Conservation (phyloP, 64 coral and sea anemone genomes). For the Trachythela sp. region DNA sequence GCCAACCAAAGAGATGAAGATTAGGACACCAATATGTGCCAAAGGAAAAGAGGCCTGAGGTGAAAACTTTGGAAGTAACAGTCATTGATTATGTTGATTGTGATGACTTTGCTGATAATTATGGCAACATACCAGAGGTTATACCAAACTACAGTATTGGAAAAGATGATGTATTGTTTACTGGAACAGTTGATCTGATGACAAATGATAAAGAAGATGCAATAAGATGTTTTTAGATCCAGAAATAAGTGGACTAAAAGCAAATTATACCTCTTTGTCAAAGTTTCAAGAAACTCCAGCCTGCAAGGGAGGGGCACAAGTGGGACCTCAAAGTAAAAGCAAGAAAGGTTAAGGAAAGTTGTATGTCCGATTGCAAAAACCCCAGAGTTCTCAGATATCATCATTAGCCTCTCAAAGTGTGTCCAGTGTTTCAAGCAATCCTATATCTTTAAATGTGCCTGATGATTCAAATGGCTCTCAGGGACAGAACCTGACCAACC, state of each 20-base stretch:
- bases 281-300: constrained; percentile 41
- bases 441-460: background rate
- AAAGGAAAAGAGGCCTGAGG: constrained; percentile 1
- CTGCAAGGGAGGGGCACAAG: constrained; percentile 16
- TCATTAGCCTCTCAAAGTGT: background rate
- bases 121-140: background rate
- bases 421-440: background rate
- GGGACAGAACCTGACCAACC: background rate
- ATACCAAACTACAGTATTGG: constrained; percentile 11
- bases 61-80: constrained; percentile 20
- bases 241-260: constrained; percentile 2
- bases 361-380: constrained; percentile 42
- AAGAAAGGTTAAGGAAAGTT: constrained; percentile 47
- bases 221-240: constrained; percentile 32
- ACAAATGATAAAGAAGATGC: constrained; percentile 18
- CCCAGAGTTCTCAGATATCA: background rate
- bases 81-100: background rate
- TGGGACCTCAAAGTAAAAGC: constrained; percentile 40
- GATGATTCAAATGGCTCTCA: too few species aligned
- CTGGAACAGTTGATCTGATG: constrained; percentile 35
- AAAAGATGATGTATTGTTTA: constrained; percentile 22
- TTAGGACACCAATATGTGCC: background rate
- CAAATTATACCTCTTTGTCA: constrained; percentile 41
- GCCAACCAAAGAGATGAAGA: background rate
- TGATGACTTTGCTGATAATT: constrained; percentile 17